phyloP scores from a whole-genome alignment of 2,888 invertebrate species.

The Apotomis turbidana region DNA sequence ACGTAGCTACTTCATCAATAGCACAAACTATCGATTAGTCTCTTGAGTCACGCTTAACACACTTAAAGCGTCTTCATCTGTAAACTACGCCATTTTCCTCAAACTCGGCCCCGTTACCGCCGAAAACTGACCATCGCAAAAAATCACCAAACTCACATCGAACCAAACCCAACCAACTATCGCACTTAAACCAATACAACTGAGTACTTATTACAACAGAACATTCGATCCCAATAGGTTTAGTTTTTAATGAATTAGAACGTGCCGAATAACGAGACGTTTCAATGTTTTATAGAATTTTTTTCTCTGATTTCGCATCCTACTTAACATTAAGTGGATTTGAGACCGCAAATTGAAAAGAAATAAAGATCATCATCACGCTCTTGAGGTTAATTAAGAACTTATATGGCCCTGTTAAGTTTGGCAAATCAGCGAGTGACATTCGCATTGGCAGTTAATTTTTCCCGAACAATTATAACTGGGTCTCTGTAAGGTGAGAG shows the following conservation, averaged over 20 bases:
- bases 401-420: too few species aligned
- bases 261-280: background rate
- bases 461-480: too few species aligned
- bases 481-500: too few species aligned
- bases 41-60: background rate
- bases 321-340: conserved; percentile 10
- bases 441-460: too few species aligned
- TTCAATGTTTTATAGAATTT: background rate
- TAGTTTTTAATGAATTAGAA: conserved; percentile 15
- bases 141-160: conserved; percentile 32
- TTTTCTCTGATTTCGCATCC: conserved; percentile 5
- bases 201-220: conserved; percentile 8
- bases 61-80: conserved; percentile 12
- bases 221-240: background rate
- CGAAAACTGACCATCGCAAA: conserved; percentile 41
- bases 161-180: conserved; percentile 19
- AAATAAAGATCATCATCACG: too few species aligned
- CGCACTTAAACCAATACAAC: conserved; percentile 1
- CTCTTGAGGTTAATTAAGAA: too few species aligned
- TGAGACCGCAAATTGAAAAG: too few species aligned
- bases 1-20: too few species aligned
- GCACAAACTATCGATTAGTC: background rate
- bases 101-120: conserved; percentile 46
- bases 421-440: too few species aligned
- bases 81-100: conserved; percentile 51